Evolutionary conservation across 2,797 vertebrate species (phyloP), one percentile per base, ranked within the genome.

Genomic region (Botia kubotai): DNA sequence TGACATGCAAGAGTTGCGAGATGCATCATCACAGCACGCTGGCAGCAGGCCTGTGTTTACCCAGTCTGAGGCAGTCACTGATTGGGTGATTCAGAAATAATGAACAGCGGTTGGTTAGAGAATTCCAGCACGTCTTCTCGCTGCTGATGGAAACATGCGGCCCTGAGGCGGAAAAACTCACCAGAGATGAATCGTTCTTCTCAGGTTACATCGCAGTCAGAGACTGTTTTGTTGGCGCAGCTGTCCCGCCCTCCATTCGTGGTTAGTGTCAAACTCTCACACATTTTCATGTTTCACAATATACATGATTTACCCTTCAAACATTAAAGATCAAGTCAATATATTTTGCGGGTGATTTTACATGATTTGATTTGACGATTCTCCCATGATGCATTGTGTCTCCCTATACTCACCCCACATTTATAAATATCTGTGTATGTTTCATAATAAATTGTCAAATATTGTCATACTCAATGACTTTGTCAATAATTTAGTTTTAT

Each of bases 141-240:
- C 90, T 88, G 83, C 86, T 89, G 87, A 86, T 85, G 6, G 89
- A 91, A 92, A 93, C 88, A 85, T 86, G 76, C 89, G 88, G 87
- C 91, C 88, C 85, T 39, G 75, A 71, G 73, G 77, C 48, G 43
- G 81, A 26, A 58, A 70, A 75, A 52, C 70, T 84, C 36, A 7
- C 36, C 36, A 7, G 74, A 88, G 88, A 91, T 90, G 88, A 90
- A 87, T 86, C 87, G 86, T 75, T 86, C 85, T 39, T 55, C 90
- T 89, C 87, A 74, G 81, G 84, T 92, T 88, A 90, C 85, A 74
- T 77, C 86, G 86, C 82, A 80, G 75, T 85, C 81, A 39, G 83
- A 80, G 80, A 66, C 58, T 77, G 63, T 84, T 82, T 84, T 90
- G 87, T 90, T 90, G 91, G 87, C 86, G 86, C 90, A 89, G 87